Percentiles rank a stretch among this genome's conserved stretches.
Conservation (phyloP, 30 jellyfish, hydroid and myxozoan species). For the Aurelia coerulea region DNA sequence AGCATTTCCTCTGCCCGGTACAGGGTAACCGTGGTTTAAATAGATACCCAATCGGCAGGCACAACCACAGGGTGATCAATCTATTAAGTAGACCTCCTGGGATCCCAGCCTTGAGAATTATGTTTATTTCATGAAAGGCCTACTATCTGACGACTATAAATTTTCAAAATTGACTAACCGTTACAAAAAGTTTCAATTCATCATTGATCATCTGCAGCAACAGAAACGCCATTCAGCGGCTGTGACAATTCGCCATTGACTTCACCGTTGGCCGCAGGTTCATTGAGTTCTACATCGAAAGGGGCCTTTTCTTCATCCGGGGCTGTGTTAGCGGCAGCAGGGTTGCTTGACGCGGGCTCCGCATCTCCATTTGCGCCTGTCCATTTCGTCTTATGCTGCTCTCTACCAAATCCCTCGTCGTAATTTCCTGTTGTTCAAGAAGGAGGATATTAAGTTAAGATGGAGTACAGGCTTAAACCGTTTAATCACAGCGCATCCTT, state of each 20-base stretch:
- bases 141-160: no score
- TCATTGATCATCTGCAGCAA: no score
- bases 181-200: background rate
- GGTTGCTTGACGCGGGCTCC: constrained; percentile 16
- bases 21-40: no score
- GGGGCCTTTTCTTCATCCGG: background rate
- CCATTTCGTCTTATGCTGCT: constrained; percentile 82
- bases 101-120: no score
- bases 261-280: background rate
- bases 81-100: no score
- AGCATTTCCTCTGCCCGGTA: no score
- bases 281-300: constrained; percentile 4
- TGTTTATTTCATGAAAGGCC: no score
- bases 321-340: constrained; percentile 34
- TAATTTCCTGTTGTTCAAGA: constrained; percentile 61
- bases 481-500: background rate
- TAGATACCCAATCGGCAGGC: no score
- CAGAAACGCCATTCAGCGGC: no score
- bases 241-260: no score
- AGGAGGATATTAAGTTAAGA: background rate
- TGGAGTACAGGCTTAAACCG: background rate
- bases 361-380: constrained; percentile 22
- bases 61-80: no score
- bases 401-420: constrained; percentile 88
- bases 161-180: background rate